A percentile compares a stretch with the other conserved stretches of the same genome.
phyloP scores from a whole-genome alignment of 2,113 vertebrate species.

The Lampris incognitus region DNA sequence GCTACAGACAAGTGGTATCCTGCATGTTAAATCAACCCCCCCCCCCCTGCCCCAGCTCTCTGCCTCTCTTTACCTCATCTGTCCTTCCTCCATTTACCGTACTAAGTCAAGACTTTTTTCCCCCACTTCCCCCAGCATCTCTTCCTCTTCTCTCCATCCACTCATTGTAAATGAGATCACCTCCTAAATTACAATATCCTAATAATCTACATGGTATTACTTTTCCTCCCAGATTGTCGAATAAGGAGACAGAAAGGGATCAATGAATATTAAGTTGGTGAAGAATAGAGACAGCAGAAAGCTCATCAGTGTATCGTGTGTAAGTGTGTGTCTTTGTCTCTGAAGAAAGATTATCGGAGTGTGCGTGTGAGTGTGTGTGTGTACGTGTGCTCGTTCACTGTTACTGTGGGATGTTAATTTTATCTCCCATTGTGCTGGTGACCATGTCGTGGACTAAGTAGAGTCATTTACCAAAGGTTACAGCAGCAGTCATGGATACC shows the following conservation, averaged over 20 bases:
- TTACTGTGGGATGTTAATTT: constrained; percentile 68
- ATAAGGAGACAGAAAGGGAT: constrained; percentile 23
- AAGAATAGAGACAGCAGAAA: constrained; percentile 19
- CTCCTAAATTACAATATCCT: constrained; percentile 53
- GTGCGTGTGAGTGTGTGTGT: constrained; percentile 16
- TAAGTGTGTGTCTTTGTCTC: not conserved
- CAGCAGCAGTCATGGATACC: constrained; percentile 66
- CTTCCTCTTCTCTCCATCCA: constrained; percentile 41
- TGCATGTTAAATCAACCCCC: constrained; percentile 77
- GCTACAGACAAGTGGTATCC: constrained; percentile 72
- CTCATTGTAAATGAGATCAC: constrained; percentile 48
- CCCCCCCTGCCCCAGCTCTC: constrained; percentile 23
- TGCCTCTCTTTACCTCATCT: not conserved
- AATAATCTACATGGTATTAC: constrained; percentile 40
- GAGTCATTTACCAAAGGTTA: constrained; percentile 76
- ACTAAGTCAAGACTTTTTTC: constrained; percentile 59
- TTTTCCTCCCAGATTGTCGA: constrained; percentile 46
- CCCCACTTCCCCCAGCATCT: constrained; percentile 27
- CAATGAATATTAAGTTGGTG: constrained; percentile 52
- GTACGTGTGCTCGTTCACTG: constrained; percentile 9
- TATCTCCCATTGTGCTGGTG: constrained; percentile 57
- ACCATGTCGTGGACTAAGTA: constrained; percentile 67
- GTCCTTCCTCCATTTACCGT: constrained; percentile 43
- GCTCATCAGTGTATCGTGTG: not conserved
- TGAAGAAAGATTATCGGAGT: not conserved